Evolutionary conservation across 2,888 invertebrate species (phyloP), one percentile per base, ranked within the genome.

Genomic region (Aphidius colemani): DNA sequence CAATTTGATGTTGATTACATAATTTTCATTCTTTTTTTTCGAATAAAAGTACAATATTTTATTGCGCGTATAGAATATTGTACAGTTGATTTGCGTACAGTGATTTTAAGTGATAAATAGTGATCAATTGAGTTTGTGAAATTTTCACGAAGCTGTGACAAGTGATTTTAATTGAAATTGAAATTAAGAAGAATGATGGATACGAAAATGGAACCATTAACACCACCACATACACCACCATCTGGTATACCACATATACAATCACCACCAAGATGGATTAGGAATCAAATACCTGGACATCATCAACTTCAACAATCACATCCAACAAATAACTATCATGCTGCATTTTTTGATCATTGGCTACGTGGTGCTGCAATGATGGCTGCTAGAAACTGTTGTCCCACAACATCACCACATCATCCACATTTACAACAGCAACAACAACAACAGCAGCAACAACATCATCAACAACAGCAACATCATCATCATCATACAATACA

Each of bases 401-500:
- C 87, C 57, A 84, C 85, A 59, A 44, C 63, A 0, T 44, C 65
- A 7, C 65, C 65, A 80, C 83, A 66, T 85, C 83, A 66, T 85
- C 88, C 6, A 87, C 86, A 71, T 45, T 55, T 68, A 48, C 66
- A 39, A 70, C 69, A 69, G 10, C 61, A 53, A 59, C 72, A 76
- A 66, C 67, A 62, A 53, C 66, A 65, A n/a, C 71, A 74, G 60
- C 61, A 53, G 55, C 72, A 76, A 65, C 67, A 62, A 56, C 66
- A 65, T 11, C 71, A 74, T 62, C 59, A 45, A 7, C n/a, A 10
- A 13, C 55, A 60, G 80, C 83, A 62, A 85, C 53, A 40, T 39
- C 87, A 1, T 88, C 87, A 70, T 85, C 85, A 1, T 84, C 86
- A 13, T 83, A 11, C 51, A 0, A 51, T 74, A 10, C 76, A 78